Base-by-base conservation (phyloP, 92 coral and sea anemone species). In the Isaurus tuberculatus region DNA sequence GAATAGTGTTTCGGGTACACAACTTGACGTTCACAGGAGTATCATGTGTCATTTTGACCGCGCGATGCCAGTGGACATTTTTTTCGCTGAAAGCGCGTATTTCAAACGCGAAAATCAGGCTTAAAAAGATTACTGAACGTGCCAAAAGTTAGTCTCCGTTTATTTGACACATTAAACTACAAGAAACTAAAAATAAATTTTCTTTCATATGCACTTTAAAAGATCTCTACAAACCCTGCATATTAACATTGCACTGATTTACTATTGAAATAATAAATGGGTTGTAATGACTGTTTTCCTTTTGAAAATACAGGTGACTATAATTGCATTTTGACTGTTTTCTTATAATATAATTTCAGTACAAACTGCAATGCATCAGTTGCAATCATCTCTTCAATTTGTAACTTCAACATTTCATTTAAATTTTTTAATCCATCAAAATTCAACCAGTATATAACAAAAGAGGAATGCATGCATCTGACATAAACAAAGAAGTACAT, bases 11-110 rank as follows among this genome's bases (percentile, higher is more conserved):
- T 71, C 57, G 77, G 60, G 77, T 71, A 19, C 13, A 71, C 77
- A 71, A 71, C 77, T 71, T 71, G 77, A 71, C 77, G 77, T 71
- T n/a, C 77, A 71, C 77, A 71, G 77, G 31, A 71, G 77, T 71
- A 43, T 43, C 77, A 71, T 20, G 77, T 71, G 77, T 71, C 77
- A 71, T 71, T 71, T 71, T 71, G 77, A 32, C 77, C 77, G 74
- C 51, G 74, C 53, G 53, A 19, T 32, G 48, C 4, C 74, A 69
- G 77, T 71, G 77, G 5, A 71, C 58, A 71, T 13, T 0, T 71
- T 43, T 71, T 71, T 71, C 55, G 58, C 32, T 22, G 6, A 71
- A 23, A 71, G 77, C 57, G 77, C 65, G 57, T 48, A 48, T 48
- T 48, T 48, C 57, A 48, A 1, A 48, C 57, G 57, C 14, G 16